Percentiles rank a stretch among this genome's conserved stretches.
Evolutionary conservation across 2,888 invertebrate species (phyloP).

Genomic region (Hemithea aestivaria): DNA sequence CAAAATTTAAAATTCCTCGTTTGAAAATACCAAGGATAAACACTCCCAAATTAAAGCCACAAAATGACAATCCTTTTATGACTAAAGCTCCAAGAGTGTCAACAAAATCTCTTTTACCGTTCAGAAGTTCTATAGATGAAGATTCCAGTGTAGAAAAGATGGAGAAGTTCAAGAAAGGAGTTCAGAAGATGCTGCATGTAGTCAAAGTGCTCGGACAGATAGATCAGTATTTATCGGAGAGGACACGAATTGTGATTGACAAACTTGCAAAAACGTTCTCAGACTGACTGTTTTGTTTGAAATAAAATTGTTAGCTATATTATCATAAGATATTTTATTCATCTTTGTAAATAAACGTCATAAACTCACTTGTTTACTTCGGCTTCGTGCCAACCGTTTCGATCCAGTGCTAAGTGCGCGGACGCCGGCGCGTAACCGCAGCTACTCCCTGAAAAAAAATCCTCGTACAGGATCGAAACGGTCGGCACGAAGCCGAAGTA

Average conservation of each 20-base stretch:
- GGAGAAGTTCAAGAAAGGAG: constrained; percentile 66
- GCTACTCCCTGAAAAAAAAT: too few species aligned
- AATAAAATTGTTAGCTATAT: constrained; percentile 2
- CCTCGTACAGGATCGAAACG: too few species aligned
- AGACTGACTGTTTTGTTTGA: constrained; percentile 39
- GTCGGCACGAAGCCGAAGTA: too few species aligned
- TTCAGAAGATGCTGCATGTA: constrained; percentile 64
- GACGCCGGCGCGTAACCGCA: too few species aligned
- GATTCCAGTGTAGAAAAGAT: constrained; percentile 62
- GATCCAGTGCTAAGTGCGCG: too few species aligned
- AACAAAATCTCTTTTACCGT: constrained; percentile 36
- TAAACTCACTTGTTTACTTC: too few species aligned
- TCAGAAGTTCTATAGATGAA: constrained; percentile 41
- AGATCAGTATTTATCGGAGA: constrained; percentile 64
- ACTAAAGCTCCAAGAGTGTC: constrained; percentile 52
- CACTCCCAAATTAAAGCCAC: constrained; percentile 46
- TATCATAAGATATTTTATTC: too few species aligned
- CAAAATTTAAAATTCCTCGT: constrained; percentile 42
- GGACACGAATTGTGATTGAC: constrained; percentile 62
- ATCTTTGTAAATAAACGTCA: too few species aligned
- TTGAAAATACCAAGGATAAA: constrained; percentile 46
- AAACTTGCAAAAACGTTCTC: constrained; percentile 61
- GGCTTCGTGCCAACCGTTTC: too few species aligned
- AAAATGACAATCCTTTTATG: constrained; percentile 20
- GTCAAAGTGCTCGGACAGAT: constrained; percentile 67